A percentile compares a stretch with the other conserved stretches of the same genome.
Evolutionary conservation across 2,113 vertebrate species (phyloP).

Genomic region (Phycodurus eques): DNA sequence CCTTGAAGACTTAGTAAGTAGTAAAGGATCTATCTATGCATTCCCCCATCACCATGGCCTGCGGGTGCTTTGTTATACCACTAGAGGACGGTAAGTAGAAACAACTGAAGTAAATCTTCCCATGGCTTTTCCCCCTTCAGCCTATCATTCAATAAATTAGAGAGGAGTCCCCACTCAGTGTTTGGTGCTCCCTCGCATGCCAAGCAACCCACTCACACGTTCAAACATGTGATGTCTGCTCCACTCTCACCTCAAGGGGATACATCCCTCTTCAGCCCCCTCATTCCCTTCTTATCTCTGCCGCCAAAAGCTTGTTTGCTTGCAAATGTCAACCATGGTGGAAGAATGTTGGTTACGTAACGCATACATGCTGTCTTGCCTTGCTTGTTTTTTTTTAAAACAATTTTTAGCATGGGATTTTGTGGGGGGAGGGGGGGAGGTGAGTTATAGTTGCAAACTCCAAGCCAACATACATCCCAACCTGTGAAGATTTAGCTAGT

Average conservation of each 20-base stretch:
- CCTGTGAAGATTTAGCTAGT: constrained; percentile 29
- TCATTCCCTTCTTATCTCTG: constrained; percentile 49
- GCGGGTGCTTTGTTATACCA: constrained; percentile 23
- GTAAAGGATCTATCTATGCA: background rate
- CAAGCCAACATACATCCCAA: constrained; percentile 31
- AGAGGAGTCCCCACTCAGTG: constrained; percentile 8
- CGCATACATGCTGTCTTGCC: constrained; percentile 31
- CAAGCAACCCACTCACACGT: constrained; percentile 23
- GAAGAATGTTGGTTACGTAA: constrained; percentile 55
- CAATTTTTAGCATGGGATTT: constrained; percentile 39
- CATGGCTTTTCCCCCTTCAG: constrained; percentile 5
- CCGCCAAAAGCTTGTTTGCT: constrained; percentile 51
- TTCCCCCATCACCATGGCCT: background rate
- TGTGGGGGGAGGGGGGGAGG: constrained; percentile 45
- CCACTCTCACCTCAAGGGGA: constrained; percentile 50
- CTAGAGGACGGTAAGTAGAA: constrained; percentile 51
- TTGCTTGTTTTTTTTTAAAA: constrained; percentile 3
- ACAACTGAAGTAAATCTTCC: constrained; percentile 6
- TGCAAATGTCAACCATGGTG: constrained; percentile 57
- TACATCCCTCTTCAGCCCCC: constrained; percentile 29
- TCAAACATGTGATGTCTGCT: constrained; percentile 43
- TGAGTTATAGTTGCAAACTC: no score
- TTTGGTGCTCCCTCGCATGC: constrained; percentile 22
- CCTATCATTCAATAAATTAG: background rate
- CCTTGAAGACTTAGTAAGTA: background rate